Base-by-base conservation (phyloP, 1,140 invertebrate species). In the Cotesia glomerata region DNA sequence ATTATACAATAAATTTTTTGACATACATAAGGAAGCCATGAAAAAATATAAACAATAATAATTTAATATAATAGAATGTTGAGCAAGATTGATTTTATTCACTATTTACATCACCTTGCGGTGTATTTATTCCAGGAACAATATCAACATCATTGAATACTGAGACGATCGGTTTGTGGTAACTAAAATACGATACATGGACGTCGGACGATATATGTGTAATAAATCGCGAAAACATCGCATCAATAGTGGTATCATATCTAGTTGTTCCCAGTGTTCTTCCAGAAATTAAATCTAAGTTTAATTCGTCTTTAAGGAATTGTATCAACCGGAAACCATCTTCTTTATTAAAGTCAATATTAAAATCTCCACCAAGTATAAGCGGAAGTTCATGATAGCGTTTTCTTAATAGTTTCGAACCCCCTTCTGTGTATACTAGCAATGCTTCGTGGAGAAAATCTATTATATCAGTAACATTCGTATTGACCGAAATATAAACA, bases 241-340 rank as follows among this genome's bases (percentile, higher is more conserved):
- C 61, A 63, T 63, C 61, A 45, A 63, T 63, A 18, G 34, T 63
- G 3, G 61, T 63, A 61, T 16, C 58, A 61, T 61, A 61, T n/a
- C 61, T 36, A 5, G 34, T 36, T n/a, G 34, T 63, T 13, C 32
- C 5, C 5, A 34, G 8, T 18, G 26, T 11, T 36, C 14, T 63
- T 36, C n/a, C 34, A n/a, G 13, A 11, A n/a, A 34, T 14, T 3
- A 36, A 36, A 11, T 63, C 9, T 9, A 35, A 26, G 36, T 63
- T 63, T 2, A 63, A n/a, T 35, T 18, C 34, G 26, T 4, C 4
- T 36, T 34, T 36, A 8, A 63, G 36, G 34, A 36, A 63, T 5
- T 63, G 61, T 3, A 63, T 18, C 13, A 36, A 32, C 3, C 4
- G 7, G n/a, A n/a, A n/a, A n/a, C n/a, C n/a, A 4, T 26, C 51